Percentiles rank a stretch among this genome's conserved stretches.
Conservation (phyloP, 2,888 invertebrate species). For the Dascillus cervinus region DNA sequence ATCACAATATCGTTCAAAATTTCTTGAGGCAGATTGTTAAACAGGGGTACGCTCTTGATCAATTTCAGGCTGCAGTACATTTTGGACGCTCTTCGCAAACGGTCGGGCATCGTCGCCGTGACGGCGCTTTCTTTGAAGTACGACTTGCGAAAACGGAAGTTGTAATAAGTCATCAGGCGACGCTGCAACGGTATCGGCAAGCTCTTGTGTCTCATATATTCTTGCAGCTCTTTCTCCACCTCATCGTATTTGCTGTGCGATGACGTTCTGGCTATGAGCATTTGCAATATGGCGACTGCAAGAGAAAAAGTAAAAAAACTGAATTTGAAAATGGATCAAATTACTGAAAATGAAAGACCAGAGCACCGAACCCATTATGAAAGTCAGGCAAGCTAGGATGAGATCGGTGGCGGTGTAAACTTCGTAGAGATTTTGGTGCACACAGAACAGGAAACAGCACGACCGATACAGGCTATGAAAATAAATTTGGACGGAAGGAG, state of each 20-base stretch:
- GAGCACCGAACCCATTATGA: constrained; percentile 6
- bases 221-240: constrained; percentile 37
- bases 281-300: constrained; percentile 30
- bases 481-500: constrained; percentile 1
- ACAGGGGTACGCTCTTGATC: constrained; percentile 49
- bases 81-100: constrained; percentile 41
- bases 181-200: constrained; percentile 34
- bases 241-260: constrained; percentile 38
- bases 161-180: constrained; percentile 36
- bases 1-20: constrained; percentile 48
- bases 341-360: constrained; percentile 4
- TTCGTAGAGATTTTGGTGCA: constrained; percentile 1
- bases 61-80: constrained; percentile 49
- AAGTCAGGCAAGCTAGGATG: constrained; percentile 4
- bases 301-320: neutral
- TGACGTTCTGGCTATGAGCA: constrained; percentile 23
- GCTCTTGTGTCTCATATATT: constrained; percentile 39
- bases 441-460: constrained; percentile 5
- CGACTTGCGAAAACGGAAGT: constrained; percentile 36
- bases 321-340: neutral
- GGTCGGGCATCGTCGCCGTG: constrained; percentile 7
- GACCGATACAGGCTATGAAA: constrained; percentile 4
- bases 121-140: constrained; percentile 41
- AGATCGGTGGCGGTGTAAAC: constrained; percentile 5
- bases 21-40: constrained; percentile 44